Evolutionary conservation across 1,140 invertebrate species (phyloP), one percentile per base, ranked within the genome.

Genomic region (Augochlora pura): DNA sequence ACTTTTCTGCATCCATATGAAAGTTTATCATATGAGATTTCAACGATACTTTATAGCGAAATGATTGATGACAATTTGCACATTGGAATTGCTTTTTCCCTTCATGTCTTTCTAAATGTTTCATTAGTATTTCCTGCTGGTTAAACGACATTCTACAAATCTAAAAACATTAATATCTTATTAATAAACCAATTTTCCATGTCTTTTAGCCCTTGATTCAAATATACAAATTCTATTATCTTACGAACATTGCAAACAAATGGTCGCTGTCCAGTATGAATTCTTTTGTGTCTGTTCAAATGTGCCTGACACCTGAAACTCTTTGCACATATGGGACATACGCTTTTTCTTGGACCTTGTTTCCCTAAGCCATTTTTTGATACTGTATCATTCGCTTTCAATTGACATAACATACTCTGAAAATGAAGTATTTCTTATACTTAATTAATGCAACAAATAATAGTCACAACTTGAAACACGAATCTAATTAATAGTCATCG

Each of bases 101-200:
- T 62, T 93, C 92, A 71, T 95, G 94, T 69, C 91, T 92, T 42
- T 94, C 90, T 84, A 93, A 93, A 84, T 95, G 94, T 72, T 92
- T 93, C 42, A 46, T 46, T 46, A 46, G 12, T 46, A 46, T 46
- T 12, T 46, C 42, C 9, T 46, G 42, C 14, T 46, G 42, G 84
- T 94, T 95, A 86, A 95, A 95, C 6, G 94, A 93, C 87, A 94
- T 93, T 75, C 90, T 88, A 87, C 95, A 95, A 52, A 94, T 89
- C 88, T 94, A 88, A 82, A 94, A 94, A 52, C 38, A 46, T 65
- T 63, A 46, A n/a, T 23, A n/a, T 1, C 16, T 42, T 8, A 25
- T 6, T n/a, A 39, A 42, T 0, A 5, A 46, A 57, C 8, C 2
- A n/a, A n/a, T 39, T 32, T 21, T 25, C 18, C 10, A 32, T 32